These are phyloP conservation scores for Creontiades dilutus DNA, from an alignment of 2,888 invertebrate species.

Conservation along the genomic window DNA sequence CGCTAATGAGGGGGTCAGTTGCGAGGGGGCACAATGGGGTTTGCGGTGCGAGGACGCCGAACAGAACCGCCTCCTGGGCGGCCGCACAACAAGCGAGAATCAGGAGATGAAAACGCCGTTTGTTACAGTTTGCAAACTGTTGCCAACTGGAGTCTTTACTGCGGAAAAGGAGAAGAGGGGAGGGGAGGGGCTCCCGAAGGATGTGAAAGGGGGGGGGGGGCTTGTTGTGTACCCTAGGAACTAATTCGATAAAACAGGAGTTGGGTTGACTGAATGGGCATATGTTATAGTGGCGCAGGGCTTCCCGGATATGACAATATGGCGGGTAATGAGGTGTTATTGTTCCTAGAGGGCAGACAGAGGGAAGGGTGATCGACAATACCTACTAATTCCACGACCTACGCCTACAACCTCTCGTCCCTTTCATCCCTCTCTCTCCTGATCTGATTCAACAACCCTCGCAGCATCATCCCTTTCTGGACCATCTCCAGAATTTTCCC, in stretches of 20 bases:
- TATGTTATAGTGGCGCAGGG: slow-evolving; percentile 63
- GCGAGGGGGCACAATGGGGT: background rate
- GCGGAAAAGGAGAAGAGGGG: background rate
- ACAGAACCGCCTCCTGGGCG: slow-evolving; percentile 14
- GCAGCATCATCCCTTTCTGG: no score
- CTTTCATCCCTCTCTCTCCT: background rate
- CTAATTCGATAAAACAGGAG: slow-evolving; percentile 65
- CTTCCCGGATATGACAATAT: slow-evolving; percentile 52
- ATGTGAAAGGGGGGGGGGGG: background rate
- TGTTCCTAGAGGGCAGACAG: slow-evolving; percentile 46
- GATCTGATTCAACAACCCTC: slow-evolving; percentile 11
- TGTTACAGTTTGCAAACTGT: slow-evolving; percentile 42
- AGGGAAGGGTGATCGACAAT: slow-evolving; percentile 64
- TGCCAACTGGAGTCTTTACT: slow-evolving; percentile 29
- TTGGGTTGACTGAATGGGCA: slow-evolving; percentile 62
- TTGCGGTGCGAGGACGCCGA: slow-evolving; percentile 1
- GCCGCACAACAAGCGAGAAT: slow-evolving; percentile 23
- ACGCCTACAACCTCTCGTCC: slow-evolving; percentile 8
- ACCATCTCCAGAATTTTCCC: background rate
- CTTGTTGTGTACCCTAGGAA: slow-evolving; percentile 54
- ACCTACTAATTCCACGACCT: slow-evolving; percentile 68
- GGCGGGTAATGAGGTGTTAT: slow-evolving; percentile 68
- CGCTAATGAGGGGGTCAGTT: slow-evolving; percentile 24
- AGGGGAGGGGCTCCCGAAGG: background rate
- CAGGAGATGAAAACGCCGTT: slow-evolving; percentile 41